Evolutionary conservation across 1,140 invertebrate genomes (phyloP), one percentile per base, ranked within the genome.

Genomic region (Helicoverpa armigera): DNA sequence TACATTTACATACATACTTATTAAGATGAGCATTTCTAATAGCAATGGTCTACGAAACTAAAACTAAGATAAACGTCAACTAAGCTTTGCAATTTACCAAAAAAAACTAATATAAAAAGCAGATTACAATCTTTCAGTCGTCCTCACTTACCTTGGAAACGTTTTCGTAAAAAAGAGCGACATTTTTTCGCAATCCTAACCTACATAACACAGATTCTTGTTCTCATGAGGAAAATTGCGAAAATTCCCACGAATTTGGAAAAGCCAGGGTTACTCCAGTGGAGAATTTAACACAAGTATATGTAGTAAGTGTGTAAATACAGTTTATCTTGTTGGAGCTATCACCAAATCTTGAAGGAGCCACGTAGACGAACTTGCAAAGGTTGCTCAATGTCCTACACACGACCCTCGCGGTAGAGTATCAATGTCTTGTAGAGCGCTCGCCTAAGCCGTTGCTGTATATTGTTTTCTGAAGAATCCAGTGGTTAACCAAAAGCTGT

Each of bases 371-470:
- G 18, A 61, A 76, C 35, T 50, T 76, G n/a, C 12, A 12, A 63
- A 76, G 58, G 43, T 76, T 76, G 73, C 48, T 50, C 58, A 76
- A 18, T 63, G 56, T 61, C 73, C 69, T 72, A 29, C 69, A 70
- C 16, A 72, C 69, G 50, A 76, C 73, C 18, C 56, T 51, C 7
- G 13, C 50, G 4, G 7, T 0, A 43, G 50, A n/a, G 69, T 72
- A 72, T 14, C 13, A 9, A 72, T 1, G 35, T n/a, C 12, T 1
- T 72, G 3, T 31, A 69, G 65, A 69, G 65, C 65, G 65, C 65
- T 18, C 11, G 12, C 7, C 4, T 2, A 29, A 3, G 3, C 58
- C 2, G 12, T 3, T 1, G 23, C 29, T 12, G 60, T 2, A 12
- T n/a, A 23, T 23, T 7, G 18, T 3, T 14, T 0, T 4, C 51